Base-by-base conservation (phyloP, 1,140 invertebrate species). In the Zaprionus lachaisei region DNA sequence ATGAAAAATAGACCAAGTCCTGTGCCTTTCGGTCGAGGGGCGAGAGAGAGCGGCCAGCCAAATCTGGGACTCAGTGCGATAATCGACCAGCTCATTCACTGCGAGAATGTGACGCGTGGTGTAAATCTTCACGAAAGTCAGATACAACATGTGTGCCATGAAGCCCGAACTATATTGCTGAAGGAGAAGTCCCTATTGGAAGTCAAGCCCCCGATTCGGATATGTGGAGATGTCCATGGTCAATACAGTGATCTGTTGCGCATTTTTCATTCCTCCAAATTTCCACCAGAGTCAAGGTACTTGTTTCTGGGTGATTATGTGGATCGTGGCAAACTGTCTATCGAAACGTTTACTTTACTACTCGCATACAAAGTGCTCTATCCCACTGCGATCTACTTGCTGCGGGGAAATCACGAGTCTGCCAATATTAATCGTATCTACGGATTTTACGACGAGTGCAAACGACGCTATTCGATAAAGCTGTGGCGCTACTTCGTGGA, bases 271-370 rank as follows among this genome's bases (percentile, higher is more conserved):
- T 96, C 95, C 89, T 97, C 97, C 68, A 97, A 97, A 24, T 96
- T 96, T 93, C 95, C 98, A 63, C 97, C 97, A 47, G 95, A 97
- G 79, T 97, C 97, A 61, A 97, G 97, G 93, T 98, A 98, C 93
- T 96, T 98, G 92, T 98, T 98, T 93, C 96, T 98, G 95, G 97
- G 97, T 72, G 97, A 98, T 94, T 98, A 98, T 95, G 97, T 98
- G 15, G 97, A 98, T 93, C 94, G 97, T 91, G 97, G 97, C 26
- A 98, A 98, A 93, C 98, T 97, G 91, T 98, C 97, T 92, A 93
- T 97, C 44, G 96, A 97, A 93, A 97, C 96, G n/a, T 96, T 97
- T 77, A 97, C 96, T 92, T 94, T 97, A 31, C 93, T 97, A 64
- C 94, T 98, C 51, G 97, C 97, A 60, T 98, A 98, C 93, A 97